These are phyloP conservation scores for Maccullochella peelii DNA, from an alignment of 2,113 vertebrate species.

Conservation along the genomic window DNA sequence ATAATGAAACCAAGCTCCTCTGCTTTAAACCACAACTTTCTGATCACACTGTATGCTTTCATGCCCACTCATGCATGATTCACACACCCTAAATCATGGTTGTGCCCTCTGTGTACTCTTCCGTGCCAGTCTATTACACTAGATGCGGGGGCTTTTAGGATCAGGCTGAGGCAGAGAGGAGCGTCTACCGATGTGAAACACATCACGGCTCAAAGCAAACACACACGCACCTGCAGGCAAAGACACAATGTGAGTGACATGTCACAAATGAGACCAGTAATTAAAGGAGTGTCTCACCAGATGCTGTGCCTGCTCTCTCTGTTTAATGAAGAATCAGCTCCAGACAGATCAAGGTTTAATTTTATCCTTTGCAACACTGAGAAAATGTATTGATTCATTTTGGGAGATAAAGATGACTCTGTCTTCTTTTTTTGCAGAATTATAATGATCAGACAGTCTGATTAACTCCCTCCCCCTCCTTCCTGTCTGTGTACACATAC, in stretches of 20 bases:
- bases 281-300: slow-evolving; percentile 51
- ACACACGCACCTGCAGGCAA: slow-evolving; percentile 13
- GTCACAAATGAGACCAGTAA: slow-evolving; percentile 34
- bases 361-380: slow-evolving; percentile 34
- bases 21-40: slow-evolving; percentile 37
- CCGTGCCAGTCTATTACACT: background rate
- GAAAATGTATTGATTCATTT: slow-evolving; percentile 24
- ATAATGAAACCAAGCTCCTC: slow-evolving; percentile 27
- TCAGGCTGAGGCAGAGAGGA: background rate
- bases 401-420: slow-evolving; percentile 43
- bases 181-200: slow-evolving; percentile 5
- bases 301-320: slow-evolving; percentile 32
- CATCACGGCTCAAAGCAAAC: slow-evolving; percentile 8
- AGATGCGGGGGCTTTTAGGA: background rate
- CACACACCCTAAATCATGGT: background rate
- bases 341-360: slow-evolving; percentile 47
- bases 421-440: background rate
- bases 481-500: slow-evolving; percentile 23
- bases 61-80: slow-evolving; percentile 19
- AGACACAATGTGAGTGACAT: slow-evolving; percentile 36
- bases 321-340: slow-evolving; percentile 59
- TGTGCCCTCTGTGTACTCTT: background rate
- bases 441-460: slow-evolving; percentile 38
- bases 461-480: slow-evolving; percentile 16
- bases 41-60: background rate